These are phyloP conservation scores for Rhagologus leucostigma DNA, from an alignment of 2,113 vertebrate species.

Conservation along the genomic window DNA sequence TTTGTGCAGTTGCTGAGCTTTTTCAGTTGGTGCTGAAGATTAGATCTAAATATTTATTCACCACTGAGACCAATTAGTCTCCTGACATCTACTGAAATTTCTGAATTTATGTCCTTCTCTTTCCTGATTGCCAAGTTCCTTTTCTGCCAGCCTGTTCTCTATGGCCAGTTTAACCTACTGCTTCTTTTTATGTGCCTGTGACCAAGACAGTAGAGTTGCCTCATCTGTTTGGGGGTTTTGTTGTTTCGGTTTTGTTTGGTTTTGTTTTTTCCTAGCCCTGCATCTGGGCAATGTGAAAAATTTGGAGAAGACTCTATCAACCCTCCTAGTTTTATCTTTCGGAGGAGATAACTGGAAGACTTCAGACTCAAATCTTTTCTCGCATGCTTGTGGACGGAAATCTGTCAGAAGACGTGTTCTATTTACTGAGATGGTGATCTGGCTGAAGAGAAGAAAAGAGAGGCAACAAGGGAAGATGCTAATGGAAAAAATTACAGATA, in stretches of 20 bases:
- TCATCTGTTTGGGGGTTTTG: not conserved
- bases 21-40: slow-evolving; percentile 22
- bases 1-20: slow-evolving; percentile 19
- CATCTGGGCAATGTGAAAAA: not conserved
- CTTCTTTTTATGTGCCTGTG: slow-evolving; percentile 45
- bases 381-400: not conserved
- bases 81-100: not conserved
- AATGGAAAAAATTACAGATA: not conserved
- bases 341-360: not conserved
- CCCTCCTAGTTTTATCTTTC: not conserved
- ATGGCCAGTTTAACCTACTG: slow-evolving; percentile 16
- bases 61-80: not conserved
- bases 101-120: slow-evolving; percentile 22
- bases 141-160: slow-evolving; percentile 28
- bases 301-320: not conserved
- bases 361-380: not conserved
- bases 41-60: slow-evolving; percentile 28
- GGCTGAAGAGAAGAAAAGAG: not conserved
- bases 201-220: slow-evolving; percentile 49
- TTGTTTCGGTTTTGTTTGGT: not conserved
- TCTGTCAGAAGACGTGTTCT: not conserved
- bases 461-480: not conserved
- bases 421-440: not conserved
- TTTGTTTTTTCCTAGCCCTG: not conserved
- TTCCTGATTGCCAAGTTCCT: slow-evolving; percentile 35